These are phyloP conservation scores for Pegoplata infirma DNA, from an alignment of 2,888 invertebrate species.

Conservation along the genomic window DNA sequence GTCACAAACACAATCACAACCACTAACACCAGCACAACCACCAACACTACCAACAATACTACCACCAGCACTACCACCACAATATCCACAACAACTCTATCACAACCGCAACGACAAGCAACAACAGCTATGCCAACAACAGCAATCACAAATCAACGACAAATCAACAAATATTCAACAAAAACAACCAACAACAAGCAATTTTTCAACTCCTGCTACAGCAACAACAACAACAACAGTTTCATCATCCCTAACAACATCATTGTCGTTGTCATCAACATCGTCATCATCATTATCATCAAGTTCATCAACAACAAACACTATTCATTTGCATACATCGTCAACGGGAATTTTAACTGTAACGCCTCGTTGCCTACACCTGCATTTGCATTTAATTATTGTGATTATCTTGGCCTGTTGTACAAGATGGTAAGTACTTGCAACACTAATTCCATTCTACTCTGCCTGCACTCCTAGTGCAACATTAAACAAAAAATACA, in stretches of 20 bases:
- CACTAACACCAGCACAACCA: conserved; percentile 5
- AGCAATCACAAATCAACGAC: conserved; percentile 44
- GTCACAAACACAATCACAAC: conserved; percentile 20
- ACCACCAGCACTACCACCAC: too few relatives aligned
- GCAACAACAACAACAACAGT: conserved; percentile 11
- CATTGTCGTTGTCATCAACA: conserved; percentile 17
- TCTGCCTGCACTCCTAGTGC: too few relatives aligned
- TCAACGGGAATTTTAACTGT: conserved; percentile 59
- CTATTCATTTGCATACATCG: conserved; percentile 42
- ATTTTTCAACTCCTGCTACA: conserved; percentile 31
- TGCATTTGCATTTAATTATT: conserved; percentile 75
- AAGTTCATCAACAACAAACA: too few relatives aligned
- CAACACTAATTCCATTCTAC: neutral
- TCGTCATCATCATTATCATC: conserved; percentile 7
- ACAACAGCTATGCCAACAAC: conserved; percentile 43
- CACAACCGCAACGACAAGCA: conserved; percentile 35
- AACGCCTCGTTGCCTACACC: conserved; percentile 66
- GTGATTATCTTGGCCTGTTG: conserved; percentile 76
- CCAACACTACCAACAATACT: neutral
- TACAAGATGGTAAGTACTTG: conserved; percentile 72
- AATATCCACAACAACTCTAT: too few relatives aligned
- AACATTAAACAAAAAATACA: conserved; percentile 40
- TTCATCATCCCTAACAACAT: conserved; percentile 1
- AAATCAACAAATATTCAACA: conserved; percentile 33
- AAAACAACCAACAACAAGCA: conserved; percentile 24